phyloP scores from a whole-genome alignment of 2,888 invertebrate species.

The Scelioninae gen. 2 region DNA sequence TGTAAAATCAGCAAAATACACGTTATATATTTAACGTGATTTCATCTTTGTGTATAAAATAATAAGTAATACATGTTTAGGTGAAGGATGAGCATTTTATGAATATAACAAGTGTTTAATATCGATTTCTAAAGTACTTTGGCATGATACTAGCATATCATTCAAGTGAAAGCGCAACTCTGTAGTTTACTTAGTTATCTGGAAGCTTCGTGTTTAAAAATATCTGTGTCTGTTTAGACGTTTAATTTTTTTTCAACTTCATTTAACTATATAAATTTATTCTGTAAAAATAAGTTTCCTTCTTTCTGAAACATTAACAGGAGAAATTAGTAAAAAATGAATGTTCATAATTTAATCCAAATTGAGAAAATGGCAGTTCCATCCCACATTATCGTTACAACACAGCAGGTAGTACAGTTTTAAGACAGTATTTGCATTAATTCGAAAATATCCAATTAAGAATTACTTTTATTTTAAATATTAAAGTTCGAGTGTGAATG shows the following conservation, averaged over 20 bases:
- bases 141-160: constrained; percentile 26
- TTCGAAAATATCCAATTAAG: too few species aligned
- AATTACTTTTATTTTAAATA: too few species aligned
- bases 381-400: constrained; percentile 55
- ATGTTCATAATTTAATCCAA: constrained; percentile 43
- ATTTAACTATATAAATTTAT: neutral
- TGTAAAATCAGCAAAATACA: too few species aligned
- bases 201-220: constrained; percentile 5
- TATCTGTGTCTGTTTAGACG: too few species aligned
- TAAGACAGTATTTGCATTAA: too few species aligned
- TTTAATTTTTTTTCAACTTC: too few species aligned
- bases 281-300: neutral
- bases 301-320: neutral
- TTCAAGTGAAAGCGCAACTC: constrained; percentile 25
- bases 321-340: constrained; percentile 29
- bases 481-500: too few species aligned
- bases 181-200: constrained; percentile 34
- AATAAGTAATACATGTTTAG: constrained; percentile 25
- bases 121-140: constrained; percentile 50
- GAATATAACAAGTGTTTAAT: constrained; percentile 49
- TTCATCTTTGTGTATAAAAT: constrained; percentile 30
- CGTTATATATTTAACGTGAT: too few species aligned
- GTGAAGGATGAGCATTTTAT: constrained; percentile 50
- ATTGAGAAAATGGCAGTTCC: constrained; percentile 46
- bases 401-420: constrained; percentile 56